Conservation (phyloP, 2,797 vertebrate genomes). For the Acrocephalus scirpaceus region DNA sequence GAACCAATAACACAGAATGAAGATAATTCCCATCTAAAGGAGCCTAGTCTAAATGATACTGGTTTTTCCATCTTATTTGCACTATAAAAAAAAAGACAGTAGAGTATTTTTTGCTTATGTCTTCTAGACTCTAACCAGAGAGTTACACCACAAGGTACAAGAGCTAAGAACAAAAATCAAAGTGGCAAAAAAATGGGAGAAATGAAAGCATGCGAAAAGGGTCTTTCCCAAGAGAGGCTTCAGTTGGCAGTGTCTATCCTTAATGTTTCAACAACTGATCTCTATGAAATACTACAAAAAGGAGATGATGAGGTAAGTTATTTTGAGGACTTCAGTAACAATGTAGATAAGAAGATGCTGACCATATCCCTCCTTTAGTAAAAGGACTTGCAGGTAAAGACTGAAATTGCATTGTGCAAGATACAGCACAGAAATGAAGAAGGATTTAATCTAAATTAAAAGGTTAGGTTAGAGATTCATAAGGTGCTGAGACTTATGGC, state of each 20-base stretch:
- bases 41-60: neutral
- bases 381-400: neutral
- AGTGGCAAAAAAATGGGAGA: slow-evolving; percentile 70
- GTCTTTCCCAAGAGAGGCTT: slow-evolving; percentile 83
- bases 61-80: neutral
- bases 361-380: neutral
- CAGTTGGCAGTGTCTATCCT: slow-evolving; percentile 91
- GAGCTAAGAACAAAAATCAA: slow-evolving; percentile 82
- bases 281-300: slow-evolving; percentile 87
- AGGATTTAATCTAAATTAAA: neutral
- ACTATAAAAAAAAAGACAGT: neutral
- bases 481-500: neutral
- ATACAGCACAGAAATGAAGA: neutral
- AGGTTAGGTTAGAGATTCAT: neutral
- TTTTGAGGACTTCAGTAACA: neutral
- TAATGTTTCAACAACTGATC: slow-evolving; percentile 89
- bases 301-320: slow-evolving; percentile 83
- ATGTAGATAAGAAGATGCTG: neutral
- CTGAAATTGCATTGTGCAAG: neutral
- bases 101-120: neutral
- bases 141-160: slow-evolving; percentile 83
- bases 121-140: slow-evolving; percentile 83
- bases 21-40: neutral
- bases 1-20: neutral
- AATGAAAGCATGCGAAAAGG: slow-evolving; percentile 36